Conservation (phyloP, 2,113 vertebrate genomes). For the Lontra canadensis region DNA sequence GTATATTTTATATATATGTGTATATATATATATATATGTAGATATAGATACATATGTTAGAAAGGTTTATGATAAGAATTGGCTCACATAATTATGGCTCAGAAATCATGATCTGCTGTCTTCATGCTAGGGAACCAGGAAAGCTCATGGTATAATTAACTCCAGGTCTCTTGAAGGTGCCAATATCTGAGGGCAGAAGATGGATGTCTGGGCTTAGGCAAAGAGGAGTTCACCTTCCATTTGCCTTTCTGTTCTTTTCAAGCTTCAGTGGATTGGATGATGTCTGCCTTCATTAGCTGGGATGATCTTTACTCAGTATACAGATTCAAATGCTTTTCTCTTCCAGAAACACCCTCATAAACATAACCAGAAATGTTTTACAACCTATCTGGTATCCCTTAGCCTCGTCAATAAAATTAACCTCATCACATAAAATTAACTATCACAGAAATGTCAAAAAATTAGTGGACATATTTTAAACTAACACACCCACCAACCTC, state of each 20-base stretch:
- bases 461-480: background rate
- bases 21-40: no score
- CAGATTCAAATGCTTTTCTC: background rate
- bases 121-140: background rate
- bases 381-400: background rate
- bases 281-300: background rate
- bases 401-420: background rate
- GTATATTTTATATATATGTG: no score
- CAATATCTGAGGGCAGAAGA: background rate
- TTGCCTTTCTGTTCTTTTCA: background rate
- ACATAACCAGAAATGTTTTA: background rate
- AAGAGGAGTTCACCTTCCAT: background rate
- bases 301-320: background rate
- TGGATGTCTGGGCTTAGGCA: background rate
- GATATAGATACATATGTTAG: no score
- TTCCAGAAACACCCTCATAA: background rate
- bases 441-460: background rate
- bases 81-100: background rate
- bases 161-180: background rate
- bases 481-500: background rate
- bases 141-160: background rate
- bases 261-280: background rate
- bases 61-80: background rate
- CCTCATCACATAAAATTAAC: background rate
- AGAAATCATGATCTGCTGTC: background rate